Conservation (phyloP, 1,140 invertebrate species). For the Drosophila carrolli region DNA sequence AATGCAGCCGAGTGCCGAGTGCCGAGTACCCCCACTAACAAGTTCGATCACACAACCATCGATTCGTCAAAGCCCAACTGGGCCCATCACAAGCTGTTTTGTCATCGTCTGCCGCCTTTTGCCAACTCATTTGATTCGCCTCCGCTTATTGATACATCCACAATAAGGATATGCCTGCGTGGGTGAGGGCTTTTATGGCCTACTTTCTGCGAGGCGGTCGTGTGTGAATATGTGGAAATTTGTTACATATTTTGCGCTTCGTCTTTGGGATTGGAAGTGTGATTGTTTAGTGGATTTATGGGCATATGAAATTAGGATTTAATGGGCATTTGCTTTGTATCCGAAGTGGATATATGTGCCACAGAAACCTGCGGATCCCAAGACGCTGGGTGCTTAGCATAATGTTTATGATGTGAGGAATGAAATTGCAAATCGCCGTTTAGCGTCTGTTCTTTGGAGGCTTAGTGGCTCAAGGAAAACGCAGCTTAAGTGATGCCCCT, state of each 20-base stretch:
- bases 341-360: conserved; percentile 69
- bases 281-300: conserved; percentile 82
- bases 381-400: conserved; percentile 60
- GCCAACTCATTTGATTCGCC: conserved; percentile 78
- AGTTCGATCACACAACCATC: conserved; percentile 67
- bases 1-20: conserved; percentile 12
- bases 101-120: conserved; percentile 62
- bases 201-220: conserved; percentile 67
- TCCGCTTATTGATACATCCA: conserved; percentile 69
- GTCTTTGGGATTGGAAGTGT: conserved; percentile 63
- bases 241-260: conserved; percentile 73
- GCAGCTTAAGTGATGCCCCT: background rate
- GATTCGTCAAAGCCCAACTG: conserved; percentile 41
- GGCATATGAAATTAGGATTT: conserved; percentile 81
- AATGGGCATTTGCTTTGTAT: conserved; percentile 77
- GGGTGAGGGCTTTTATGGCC: conserved; percentile 72
- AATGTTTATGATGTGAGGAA: conserved; percentile 73
- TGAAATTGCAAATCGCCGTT: conserved; percentile 64
- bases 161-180: conserved; percentile 16
- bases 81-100: conserved; percentile 13
- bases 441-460: conserved; percentile 19
- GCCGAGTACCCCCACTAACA: conserved; percentile 51
- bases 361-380: conserved; percentile 30
- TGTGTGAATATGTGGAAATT: conserved; percentile 79
- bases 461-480: conserved; percentile 6